These are phyloP conservation scores for Cebidichthys violaceus DNA, from an alignment of 2,113 vertebrate genomes.

Conservation along the genomic window DNA sequence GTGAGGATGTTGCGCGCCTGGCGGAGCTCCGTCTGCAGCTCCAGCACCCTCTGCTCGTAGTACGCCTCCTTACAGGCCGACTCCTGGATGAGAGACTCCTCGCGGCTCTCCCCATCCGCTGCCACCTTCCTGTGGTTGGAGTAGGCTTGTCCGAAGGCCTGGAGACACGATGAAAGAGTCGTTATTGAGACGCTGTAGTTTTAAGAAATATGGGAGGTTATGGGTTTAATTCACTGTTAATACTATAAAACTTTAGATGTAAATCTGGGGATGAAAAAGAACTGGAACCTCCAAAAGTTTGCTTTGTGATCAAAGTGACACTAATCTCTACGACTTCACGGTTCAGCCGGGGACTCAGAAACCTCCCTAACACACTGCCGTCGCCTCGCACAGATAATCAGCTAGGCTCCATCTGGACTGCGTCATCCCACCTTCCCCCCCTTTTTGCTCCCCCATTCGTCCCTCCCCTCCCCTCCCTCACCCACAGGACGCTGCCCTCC, in stretches of 20 bases:
- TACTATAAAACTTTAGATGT: neutral
- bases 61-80: conserved; percentile 97
- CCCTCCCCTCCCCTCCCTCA: conserved; percentile 43
- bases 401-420: conserved; percentile 70
- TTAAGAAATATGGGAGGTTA: neutral
- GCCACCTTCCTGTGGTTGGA: conserved; percentile 98
- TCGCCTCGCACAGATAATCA: conserved; percentile 61
- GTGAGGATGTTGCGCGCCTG: conserved; percentile 91
- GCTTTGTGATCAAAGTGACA: conserved; percentile 15
- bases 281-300: conserved; percentile 2
- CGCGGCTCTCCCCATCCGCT: conserved; percentile 96
- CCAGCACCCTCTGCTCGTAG: conserved; percentile 95
- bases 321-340: conserved; percentile 26
- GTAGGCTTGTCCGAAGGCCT: conserved; percentile 98
- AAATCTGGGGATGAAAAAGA: neutral
- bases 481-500: conserved; percentile 45
- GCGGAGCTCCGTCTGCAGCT: conserved; percentile 94
- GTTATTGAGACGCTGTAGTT: conserved; percentile 20
- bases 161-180: conserved; percentile 10
- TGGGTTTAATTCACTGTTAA: neutral
- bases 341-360: conserved; percentile 44
- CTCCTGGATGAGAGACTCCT: conserved; percentile 97
- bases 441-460: neutral
- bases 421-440: conserved; percentile 48
- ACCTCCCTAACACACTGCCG: conserved; percentile 36